Percentiles rank a stretch among this genome's conserved stretches.
Conservation (phyloP, 2,113 vertebrate species). For the Gavia stellata region DNA sequence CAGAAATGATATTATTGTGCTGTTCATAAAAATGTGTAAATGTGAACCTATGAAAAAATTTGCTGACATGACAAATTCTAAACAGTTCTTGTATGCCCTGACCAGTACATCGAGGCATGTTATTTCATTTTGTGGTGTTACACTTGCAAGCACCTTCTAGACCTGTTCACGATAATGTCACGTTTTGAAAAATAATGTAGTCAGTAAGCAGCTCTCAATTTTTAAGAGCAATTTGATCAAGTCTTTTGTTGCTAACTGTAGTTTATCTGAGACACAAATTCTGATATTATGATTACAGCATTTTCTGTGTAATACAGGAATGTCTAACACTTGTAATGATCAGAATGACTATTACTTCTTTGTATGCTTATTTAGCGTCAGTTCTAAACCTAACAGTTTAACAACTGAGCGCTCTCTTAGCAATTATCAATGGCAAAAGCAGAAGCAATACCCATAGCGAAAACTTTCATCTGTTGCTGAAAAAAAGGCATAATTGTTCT, state of each 20-base stretch:
- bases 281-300: not conserved
- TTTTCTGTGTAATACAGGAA: not conserved
- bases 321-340: not conserved
- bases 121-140: not conserved
- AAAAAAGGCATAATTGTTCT: not conserved
- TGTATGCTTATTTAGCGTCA: not conserved
- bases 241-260: not conserved
- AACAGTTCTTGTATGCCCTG: not conserved
- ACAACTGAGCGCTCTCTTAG: not conserved
- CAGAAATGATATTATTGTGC: slow-evolving; percentile 21
- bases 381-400: not conserved
- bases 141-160: not conserved
- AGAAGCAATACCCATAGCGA: not conserved
- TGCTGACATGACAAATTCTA: not conserved
- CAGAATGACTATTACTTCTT: not conserved
- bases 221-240: not conserved
- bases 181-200: not conserved
- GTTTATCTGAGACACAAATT: not conserved
- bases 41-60: not conserved
- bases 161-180: not conserved
- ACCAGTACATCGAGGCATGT: not conserved
- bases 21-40: not conserved
- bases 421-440: not conserved
- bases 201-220: not conserved
- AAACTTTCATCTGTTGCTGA: not conserved